These are phyloP conservation scores for Xylota segnis DNA, from an alignment of 2,888 invertebrate genomes.

Conservation along the genomic window DNA sequence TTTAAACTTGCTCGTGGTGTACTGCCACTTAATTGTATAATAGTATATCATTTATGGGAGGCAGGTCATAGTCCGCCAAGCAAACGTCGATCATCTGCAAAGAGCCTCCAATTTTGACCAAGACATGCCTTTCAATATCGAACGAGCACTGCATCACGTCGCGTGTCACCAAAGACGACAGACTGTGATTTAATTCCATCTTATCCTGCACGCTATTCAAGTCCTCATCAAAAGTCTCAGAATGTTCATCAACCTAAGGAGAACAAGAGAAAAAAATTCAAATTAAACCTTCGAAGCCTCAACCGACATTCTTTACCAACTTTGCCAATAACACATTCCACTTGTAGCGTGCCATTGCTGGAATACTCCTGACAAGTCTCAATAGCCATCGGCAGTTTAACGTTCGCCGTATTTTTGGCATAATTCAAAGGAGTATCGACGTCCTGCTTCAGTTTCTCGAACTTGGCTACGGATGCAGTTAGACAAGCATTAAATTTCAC, in stretches of 20 bases:
- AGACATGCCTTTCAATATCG: slow-evolving; percentile 17
- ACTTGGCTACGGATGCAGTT: slow-evolving; percentile 5
- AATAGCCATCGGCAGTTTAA: slow-evolving; percentile 16
- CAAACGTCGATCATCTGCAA: slow-evolving; percentile 35
- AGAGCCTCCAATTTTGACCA: slow-evolving; percentile 5
- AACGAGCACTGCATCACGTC: slow-evolving; percentile 42
- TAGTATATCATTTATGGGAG: neutral
- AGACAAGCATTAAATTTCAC: slow-evolving; percentile 36
- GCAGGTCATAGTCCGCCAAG: neutral
- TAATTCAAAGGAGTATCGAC: slow-evolving; percentile 10
- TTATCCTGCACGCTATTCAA: slow-evolving; percentile 27
- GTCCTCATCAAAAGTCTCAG: slow-evolving; percentile 18
- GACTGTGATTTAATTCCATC: slow-evolving; percentile 19
- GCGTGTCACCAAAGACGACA: slow-evolving; percentile 16
- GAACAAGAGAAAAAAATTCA: neutral
- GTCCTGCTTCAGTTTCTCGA: neutral
- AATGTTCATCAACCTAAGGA: neutral
- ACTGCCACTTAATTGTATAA: neutral
- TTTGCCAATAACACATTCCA: slow-evolving; percentile 32
- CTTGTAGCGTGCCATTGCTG: neutral
- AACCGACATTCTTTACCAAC: slow-evolving; percentile 25
- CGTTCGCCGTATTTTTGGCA: slow-evolving; percentile 18
- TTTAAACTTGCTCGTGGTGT: neutral
- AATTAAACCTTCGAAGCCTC: neutral
- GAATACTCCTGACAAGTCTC: slow-evolving; percentile 1